Percentiles rank a stretch among this genome's conserved stretches.
Evolutionary conservation across 2,888 invertebrate species (phyloP).

Genomic region (Latheticus oryzae): DNA sequence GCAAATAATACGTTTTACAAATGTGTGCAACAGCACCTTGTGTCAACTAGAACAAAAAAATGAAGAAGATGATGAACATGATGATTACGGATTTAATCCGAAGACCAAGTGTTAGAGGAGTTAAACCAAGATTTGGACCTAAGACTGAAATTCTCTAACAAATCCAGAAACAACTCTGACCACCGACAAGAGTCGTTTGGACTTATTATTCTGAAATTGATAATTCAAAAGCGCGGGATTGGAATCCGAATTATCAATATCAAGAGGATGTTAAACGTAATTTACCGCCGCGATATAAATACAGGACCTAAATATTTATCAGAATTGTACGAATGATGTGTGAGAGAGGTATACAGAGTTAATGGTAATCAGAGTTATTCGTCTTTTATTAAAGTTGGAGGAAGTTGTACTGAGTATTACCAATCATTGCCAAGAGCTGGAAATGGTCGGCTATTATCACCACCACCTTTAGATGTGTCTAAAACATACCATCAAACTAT

Average conservation of each 20-base stretch:
- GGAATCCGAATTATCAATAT: constrained; percentile 56
- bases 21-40: too few relatives aligned
- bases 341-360: constrained; percentile 50
- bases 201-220: constrained; percentile 75
- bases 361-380: constrained; percentile 58
- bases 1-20: too few relatives aligned
- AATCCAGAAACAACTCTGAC: constrained; percentile 76
- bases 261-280: constrained; percentile 55
- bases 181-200: constrained; percentile 73
- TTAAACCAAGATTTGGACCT: constrained; percentile 87
- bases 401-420: constrained; percentile 59
- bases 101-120: constrained; percentile 89
- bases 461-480: constrained; percentile 72
- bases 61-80: constrained; percentile 81
- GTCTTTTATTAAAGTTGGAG: constrained; percentile 58
- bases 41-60: constrained; percentile 69
- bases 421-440: constrained; percentile 60
- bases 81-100: constrained; percentile 91
- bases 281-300: constrained; percentile 56
- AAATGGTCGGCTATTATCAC: constrained; percentile 74
- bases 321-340: constrained; percentile 67
- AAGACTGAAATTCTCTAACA: constrained; percentile 85
- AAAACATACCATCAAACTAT: constrained; percentile 77
- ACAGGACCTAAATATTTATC: constrained; percentile 65
- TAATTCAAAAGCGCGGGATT: constrained; percentile 56